These are phyloP conservation scores for Catocala nupta DNA, from an alignment of 2,888 invertebrate genomes.

Conservation along the genomic window DNA sequence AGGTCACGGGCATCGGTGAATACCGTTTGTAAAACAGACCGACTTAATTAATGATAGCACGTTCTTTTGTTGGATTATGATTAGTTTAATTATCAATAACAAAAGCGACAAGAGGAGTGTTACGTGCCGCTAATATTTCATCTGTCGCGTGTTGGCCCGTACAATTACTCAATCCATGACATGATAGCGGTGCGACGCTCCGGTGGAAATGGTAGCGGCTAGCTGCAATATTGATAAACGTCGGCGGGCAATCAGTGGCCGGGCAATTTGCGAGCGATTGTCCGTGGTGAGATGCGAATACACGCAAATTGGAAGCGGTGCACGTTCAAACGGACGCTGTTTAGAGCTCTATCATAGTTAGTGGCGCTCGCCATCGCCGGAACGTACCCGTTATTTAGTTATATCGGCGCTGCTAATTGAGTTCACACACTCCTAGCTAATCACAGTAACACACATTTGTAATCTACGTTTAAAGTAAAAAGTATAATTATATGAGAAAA, in stretches of 20 bases:
- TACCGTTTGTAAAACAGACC: slow-evolving; percentile 71
- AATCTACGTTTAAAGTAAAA: slow-evolving; percentile 12
- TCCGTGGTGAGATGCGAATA: slow-evolving; percentile 78
- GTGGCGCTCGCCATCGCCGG: slow-evolving; percentile 34
- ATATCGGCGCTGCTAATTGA: slow-evolving; percentile 34
- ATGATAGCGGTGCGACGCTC: slow-evolving; percentile 51
- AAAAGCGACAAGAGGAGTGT: slow-evolving; percentile 63
- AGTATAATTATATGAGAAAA: background rate
- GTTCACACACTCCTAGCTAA: slow-evolving; percentile 20
- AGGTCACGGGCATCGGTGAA: slow-evolving; percentile 77
- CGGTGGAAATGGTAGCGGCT: slow-evolving; percentile 54
- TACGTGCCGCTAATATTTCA: slow-evolving; percentile 65
- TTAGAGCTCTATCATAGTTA: slow-evolving; percentile 61
- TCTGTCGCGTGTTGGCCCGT: slow-evolving; percentile 53
- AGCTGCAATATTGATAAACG: slow-evolving; percentile 84
- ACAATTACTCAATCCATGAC: slow-evolving; percentile 58
- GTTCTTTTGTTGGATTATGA: slow-evolving; percentile 61
- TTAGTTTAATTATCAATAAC: slow-evolving; percentile 72
- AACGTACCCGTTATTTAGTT: slow-evolving; percentile 42
- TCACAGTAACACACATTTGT: slow-evolving; percentile 2
- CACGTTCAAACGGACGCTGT: slow-evolving; percentile 69
- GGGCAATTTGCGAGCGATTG: slow-evolving; percentile 84
- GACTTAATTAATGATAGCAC: slow-evolving; percentile 73
- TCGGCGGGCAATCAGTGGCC: slow-evolving; percentile 78
- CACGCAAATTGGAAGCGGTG: slow-evolving; percentile 77